These are phyloP conservation scores for Carassius auratus DNA, from an alignment of 2,113 vertebrate genomes.

Conservation along the genomic window DNA sequence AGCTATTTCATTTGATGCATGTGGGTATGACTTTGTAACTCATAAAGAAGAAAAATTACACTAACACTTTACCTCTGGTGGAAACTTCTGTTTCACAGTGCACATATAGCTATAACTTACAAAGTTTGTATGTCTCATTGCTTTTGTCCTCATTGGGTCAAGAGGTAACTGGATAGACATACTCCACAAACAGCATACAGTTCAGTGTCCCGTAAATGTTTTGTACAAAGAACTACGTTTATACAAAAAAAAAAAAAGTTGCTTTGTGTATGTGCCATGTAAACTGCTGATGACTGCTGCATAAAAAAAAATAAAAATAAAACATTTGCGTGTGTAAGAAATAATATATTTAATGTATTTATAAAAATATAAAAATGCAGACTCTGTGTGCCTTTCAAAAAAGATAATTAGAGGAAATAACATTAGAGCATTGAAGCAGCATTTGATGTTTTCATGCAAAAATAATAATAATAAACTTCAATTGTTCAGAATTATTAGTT, in stretches of 20 bases:
- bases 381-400: not conserved
- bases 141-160: conserved; percentile 19
- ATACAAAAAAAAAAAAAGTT: not conserved
- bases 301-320: too few relatives aligned
- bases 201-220: not conserved
- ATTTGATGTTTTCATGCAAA: too few relatives aligned
- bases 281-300: not conserved
- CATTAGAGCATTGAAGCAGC: not conserved
- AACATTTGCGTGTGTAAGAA: too few relatives aligned
- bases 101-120: conserved; percentile 3
- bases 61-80: not conserved
- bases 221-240: not conserved
- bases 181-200: not conserved
- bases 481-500: too few relatives aligned
- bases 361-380: not conserved
- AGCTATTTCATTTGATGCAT: conserved; percentile 49
- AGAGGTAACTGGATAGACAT: not conserved
- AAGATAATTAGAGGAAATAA: not conserved
- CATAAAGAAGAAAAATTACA: conserved; percentile 48
- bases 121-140: conserved; percentile 28
- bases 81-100: conserved; percentile 11
- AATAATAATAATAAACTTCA: too few relatives aligned
- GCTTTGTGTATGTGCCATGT: not conserved
- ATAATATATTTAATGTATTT: not conserved
- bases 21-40: conserved; percentile 49